Evolutionary conservation across 1,140 invertebrate genomes (phyloP), one percentile per base, ranked within the genome.

Genomic region (Araneus ventricosus): DNA sequence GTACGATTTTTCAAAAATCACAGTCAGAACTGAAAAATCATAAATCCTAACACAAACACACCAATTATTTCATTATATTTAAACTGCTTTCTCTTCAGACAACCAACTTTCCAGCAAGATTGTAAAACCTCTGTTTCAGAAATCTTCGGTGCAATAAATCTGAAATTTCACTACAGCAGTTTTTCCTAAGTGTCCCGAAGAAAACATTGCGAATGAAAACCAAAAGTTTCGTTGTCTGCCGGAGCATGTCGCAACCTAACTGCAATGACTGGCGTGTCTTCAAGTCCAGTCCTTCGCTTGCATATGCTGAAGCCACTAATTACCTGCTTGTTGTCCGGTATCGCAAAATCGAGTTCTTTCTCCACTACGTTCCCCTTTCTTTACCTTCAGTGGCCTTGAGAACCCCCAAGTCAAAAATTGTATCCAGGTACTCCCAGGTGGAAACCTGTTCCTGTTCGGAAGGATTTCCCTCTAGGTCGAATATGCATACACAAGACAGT

Each of bases 311-410:
- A n/a, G 70, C 70, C 30, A 34, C 70, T 75, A 75, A 75, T 75
- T 75, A 75, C 70, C 70, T 34, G 70, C 37, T 52, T 75, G 70
- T 75, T 75, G 70, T 75, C 70, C 70, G 30, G 70, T 75, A 75
- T 75, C 30, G 14, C 70, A 75, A 75, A 75, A 75, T 75, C 70
- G 70, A 75, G 70, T 75, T 75, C 34, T 75, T 75, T 37, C 30
- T 34, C 70, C 8, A 24, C 24, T n/a, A n/a, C 59, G 59, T 63
- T 63, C 70, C 70, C 70, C 34, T 75, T 75, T 75, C 34, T 75
- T 75, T 37, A 75, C 30, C 30, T 37, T 75, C 70, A 4, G 34
- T 30, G 70, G 4, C 70, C 70, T 75, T 75, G 70, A 75, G 70
- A 75, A 34, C 70, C 70, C 70, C 70, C 70, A 20, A 75, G 17